A percentile compares a stretch with the other conserved stretches of the same genome.
These are phyloP conservation scores for Proterorhinus semilunaris DNA, from an alignment of 2,113 vertebrate species.

Conservation along the genomic window DNA sequence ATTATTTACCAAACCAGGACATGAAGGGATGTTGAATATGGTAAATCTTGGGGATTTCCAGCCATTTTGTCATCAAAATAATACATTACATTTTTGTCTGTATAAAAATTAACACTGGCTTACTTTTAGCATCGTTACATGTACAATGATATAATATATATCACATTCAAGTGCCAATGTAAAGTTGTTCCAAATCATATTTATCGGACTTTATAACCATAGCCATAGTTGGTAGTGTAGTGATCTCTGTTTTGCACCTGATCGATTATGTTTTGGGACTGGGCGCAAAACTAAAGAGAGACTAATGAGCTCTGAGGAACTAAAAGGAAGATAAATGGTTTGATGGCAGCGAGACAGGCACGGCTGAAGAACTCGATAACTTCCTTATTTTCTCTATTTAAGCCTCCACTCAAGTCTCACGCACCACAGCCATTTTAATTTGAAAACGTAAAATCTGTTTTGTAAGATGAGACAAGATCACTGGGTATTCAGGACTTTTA, in stretches of 20 bases:
- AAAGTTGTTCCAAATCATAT: too few species aligned
- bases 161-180: too few species aligned
- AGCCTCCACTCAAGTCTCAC: conserved; percentile 26
- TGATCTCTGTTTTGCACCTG: conserved; percentile 44
- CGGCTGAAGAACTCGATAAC: conserved; percentile 62
- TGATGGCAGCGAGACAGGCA: conserved; percentile 51
- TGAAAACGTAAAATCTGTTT: background rate
- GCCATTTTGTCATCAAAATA: too few species aligned
- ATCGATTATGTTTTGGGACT: conserved; percentile 60
- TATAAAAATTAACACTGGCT: too few species aligned
- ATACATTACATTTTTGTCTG: too few species aligned
- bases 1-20: too few species aligned
- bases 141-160: too few species aligned
- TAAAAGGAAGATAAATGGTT: conserved; percentile 68
- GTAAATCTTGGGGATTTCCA: too few species aligned
- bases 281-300: conserved; percentile 63
- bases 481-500: background rate
- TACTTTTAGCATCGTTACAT: too few species aligned
- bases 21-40: too few species aligned
- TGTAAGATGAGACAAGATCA: background rate
- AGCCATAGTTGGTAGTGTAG: conserved; percentile 9
- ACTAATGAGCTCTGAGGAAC: conserved; percentile 71
- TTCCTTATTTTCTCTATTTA: conserved; percentile 47
- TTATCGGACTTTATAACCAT: conserved; percentile 25
- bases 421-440: conserved; percentile 4